Base-by-base conservation (phyloP, 2,797 vertebrate species). In the Vireo griseus region DNA sequence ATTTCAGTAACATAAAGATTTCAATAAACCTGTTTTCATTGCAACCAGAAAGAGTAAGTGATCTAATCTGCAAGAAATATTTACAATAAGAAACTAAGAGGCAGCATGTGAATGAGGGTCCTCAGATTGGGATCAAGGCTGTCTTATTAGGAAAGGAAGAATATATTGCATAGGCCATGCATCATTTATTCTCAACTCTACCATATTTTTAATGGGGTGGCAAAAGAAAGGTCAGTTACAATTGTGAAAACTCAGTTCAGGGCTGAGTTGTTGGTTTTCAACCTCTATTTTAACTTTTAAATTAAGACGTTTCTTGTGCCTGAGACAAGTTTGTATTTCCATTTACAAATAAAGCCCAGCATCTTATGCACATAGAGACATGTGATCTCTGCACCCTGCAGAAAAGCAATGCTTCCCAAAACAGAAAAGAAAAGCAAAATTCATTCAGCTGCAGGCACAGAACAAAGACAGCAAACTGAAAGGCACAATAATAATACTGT, bases 401-500 rank as follows among this genome's bases (percentile, higher is more conserved):
- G 82, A 86, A 94, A 92, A 95, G 73, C 83, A 88, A 37, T 12
- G 54, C 51, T 81, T 90, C 88, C 88, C 90, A 86, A 92, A 92
- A 69, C 88, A 95, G 92, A 95, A 95, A 83, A 78, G 79, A 94
- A 95, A 92, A 95, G 66, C 73, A 96, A 96, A 95, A 96, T 94
- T 96, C 83, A 90, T 91, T 96, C 93, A 93, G 94, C 54, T 92
- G 51, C 62, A 92, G 73, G 69, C 79, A 80, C 31, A 69, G 58
- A 95, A 95, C 96, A 96, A 96, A 96, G 76, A 93, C 73, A 59
- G 59, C 58, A 86, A 92, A 75, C 86, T 86, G 69, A 90, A 92
- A 93, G 83, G 69, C 92, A 96, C 96, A 96, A 95, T 90, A 94
- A 94, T 72, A 95, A 95, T 80, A 95, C 48, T 95, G 93, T 95